These are phyloP conservation scores for Falco punctatus DNA, from an alignment of 2,113 vertebrate genomes.

Conservation along the genomic window DNA sequence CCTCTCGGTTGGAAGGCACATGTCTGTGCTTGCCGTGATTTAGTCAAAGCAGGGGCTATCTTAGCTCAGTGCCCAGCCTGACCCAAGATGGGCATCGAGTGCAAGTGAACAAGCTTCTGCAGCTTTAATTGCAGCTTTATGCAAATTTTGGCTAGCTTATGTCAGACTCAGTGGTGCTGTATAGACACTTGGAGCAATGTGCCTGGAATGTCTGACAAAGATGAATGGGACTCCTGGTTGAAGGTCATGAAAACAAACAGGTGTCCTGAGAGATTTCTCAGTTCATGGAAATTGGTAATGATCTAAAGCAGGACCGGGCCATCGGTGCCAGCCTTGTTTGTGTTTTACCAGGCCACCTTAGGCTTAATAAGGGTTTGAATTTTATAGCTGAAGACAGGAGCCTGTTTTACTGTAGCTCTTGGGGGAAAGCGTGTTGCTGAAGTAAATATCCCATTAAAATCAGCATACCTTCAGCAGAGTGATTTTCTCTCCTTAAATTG, in stretches of 20 bases:
- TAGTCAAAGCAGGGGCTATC: not conserved
- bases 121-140: not conserved
- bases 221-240: not conserved
- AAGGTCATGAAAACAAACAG: not conserved
- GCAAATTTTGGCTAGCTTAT: not conserved
- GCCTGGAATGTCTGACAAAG: not conserved
- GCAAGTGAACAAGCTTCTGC: not conserved
- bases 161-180: not conserved
- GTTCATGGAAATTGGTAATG: not conserved
- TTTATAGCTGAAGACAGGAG: not conserved
- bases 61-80: not conserved
- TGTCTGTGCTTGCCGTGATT: not conserved
- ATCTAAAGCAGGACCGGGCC: not conserved
- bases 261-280: not conserved
- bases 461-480: not conserved
- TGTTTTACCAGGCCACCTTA: not conserved
- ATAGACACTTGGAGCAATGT: not conserved
- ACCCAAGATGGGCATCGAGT: too few species aligned
- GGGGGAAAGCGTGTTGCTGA: not conserved
- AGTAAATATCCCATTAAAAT: not conserved
- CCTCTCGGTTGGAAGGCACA: not conserved
- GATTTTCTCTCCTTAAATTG: not conserved
- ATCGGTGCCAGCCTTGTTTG: not conserved
- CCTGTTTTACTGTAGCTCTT: not conserved
- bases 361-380: not conserved